Conservation (phyloP, 2,888 invertebrate genomes). For the Agonopterix subpropinquella region DNA sequence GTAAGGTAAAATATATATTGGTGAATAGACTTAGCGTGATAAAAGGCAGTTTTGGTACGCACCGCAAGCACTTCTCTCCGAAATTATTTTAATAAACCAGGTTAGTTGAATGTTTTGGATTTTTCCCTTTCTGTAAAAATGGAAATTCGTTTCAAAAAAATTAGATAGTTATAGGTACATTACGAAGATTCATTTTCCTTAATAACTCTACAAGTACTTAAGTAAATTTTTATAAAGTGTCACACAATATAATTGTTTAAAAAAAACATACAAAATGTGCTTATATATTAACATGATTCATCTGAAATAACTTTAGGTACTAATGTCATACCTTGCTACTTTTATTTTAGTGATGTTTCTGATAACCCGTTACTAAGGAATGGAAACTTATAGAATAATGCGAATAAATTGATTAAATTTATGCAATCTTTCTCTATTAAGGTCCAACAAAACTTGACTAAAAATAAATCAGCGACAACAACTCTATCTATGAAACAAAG, state of each 20-base stretch:
- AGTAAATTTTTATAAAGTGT: no score
- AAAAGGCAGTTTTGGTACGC: conserved; percentile 49
- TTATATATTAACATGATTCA: no score
- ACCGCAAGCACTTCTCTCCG: conserved; percentile 61
- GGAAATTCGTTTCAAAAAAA: conserved; percentile 19
- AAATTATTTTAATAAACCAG: conserved; percentile 73
- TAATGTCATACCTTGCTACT: no score
- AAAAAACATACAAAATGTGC: no score
- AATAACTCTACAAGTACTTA: no score
- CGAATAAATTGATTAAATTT: no score
- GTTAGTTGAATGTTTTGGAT: conserved; percentile 61
- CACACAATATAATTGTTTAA: no score
- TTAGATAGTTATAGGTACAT: conserved; percentile 1
- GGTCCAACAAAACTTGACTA: conserved; percentile 58
- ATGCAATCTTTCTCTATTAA: conserved; percentile 34
- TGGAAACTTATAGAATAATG: not conserved
- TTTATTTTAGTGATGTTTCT: no score
- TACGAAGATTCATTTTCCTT: no score
- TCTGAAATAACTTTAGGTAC: no score
- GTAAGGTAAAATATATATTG: conserved; percentile 31
- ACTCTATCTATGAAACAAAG: conserved; percentile 72
- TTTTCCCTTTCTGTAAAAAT: conserved; percentile 28
- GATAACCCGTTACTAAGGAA: conserved; percentile 2
- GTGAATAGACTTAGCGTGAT: conserved; percentile 48
- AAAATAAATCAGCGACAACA: conserved; percentile 70